A percentile compares a stretch with the other conserved stretches of the same genome.
Evolutionary conservation across 92 coral and sea anemone genomes (phyloP).

Genomic region (Heliopora coerulea): DNA sequence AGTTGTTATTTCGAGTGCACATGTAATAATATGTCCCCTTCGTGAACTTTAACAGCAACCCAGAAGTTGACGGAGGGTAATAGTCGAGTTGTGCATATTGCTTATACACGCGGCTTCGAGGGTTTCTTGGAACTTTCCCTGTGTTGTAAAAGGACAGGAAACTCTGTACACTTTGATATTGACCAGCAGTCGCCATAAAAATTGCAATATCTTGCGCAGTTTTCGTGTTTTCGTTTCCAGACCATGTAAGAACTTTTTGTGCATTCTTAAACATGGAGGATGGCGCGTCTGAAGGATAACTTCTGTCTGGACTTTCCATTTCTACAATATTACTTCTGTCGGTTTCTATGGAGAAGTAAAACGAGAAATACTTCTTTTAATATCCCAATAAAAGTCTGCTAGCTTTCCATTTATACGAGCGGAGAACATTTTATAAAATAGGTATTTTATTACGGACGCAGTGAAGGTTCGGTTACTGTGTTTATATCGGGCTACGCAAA

Average conservation of each 20-base stretch:
- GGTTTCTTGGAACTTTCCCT: no score
- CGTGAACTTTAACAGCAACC: conserved; percentile 58
- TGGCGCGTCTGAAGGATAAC: conserved; percentile 75
- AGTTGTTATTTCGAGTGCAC: conserved; percentile 91
- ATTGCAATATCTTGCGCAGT: conserved; percentile 71
- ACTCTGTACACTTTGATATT: conserved; percentile 31
- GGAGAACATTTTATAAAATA: no score
- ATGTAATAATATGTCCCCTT: conserved; percentile 65
- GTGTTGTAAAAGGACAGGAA: no score
- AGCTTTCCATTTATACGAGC: no score
- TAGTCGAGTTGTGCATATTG: conserved; percentile 60
- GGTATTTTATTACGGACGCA: no score
- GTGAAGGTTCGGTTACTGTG: no score
- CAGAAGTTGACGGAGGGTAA: conserved; percentile 84
- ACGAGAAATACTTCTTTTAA: not conserved
- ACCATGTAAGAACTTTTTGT: conserved; percentile 54
- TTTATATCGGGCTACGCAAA: no score
- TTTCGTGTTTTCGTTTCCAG: conserved; percentile 50
- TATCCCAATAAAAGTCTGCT: no score
- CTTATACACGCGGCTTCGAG: no score
- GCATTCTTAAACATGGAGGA: conserved; percentile 40
- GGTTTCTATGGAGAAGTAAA: conserved; percentile 54
- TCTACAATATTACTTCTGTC: conserved; percentile 94
- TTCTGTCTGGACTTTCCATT: conserved; percentile 63
- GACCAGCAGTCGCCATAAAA: conserved; percentile 75